Base-by-base conservation (phyloP, 2,888 invertebrate genomes). In the Ophion costatus region DNA sequence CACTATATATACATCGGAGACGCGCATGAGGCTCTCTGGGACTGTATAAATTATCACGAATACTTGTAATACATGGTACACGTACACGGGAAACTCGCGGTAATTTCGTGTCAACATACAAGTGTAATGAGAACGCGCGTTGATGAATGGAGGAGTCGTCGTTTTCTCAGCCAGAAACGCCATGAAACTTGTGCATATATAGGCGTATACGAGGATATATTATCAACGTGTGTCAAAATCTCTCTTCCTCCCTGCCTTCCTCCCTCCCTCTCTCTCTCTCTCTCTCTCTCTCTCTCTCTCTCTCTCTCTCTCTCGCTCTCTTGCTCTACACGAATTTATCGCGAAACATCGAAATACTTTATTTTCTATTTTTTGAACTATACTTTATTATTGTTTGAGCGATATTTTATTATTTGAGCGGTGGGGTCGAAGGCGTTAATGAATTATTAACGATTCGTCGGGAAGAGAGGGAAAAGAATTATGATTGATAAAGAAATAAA, bases 111-210 rank as follows among this genome's bases (percentile, higher is more conserved):
- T 83, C 70, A 71, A 76, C 66, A 80, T 71, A 71, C 70, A 51
- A 51, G 66, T 71, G 83, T 80, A 77, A 84, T 80, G 80, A 84
- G 83, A 77, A 73, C 80, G 83, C 80, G 71, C 70, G 51, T 80
- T 83, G 71, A 80, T 76, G 70, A 83, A 83, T 74, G 83, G 69
- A 80, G 75, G 80, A 64, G 83, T 73, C 69, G 70, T 76, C 73
- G 56, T 78, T 64, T 56, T 63, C 33, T 33, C 56, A 11, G n/a
- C 17, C 20, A 4, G 42, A 70, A 78, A 61, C 11, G 38, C 45
- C 69, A n/a, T 45, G 45, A 74, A 70, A 63, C 63, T n/a, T 29
- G 29, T 29, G 29, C 45, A 24, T 24, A 11, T 33, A 38, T 51
- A 75, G 29, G 22, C 64, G 9, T 29, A 78, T 3, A 42, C n/a